Conservation (phyloP, 2,113 vertebrate genomes). For the Actenoides lindsayi region DNA sequence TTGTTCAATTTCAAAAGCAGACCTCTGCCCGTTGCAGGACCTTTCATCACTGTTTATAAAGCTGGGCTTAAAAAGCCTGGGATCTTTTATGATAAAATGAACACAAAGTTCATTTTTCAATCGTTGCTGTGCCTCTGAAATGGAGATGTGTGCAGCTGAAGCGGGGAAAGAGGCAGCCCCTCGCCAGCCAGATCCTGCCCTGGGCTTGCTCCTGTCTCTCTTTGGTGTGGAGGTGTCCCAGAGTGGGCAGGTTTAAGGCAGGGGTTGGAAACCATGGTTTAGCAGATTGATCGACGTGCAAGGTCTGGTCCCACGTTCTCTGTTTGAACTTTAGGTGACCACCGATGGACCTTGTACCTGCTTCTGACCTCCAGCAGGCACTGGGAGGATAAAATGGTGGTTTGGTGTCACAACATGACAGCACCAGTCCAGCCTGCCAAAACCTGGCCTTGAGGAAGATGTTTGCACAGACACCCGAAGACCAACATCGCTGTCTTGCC, state of each 20-base stretch:
- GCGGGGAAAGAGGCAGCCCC: not conserved
- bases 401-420: not conserved
- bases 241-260: not conserved
- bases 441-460: not conserved
- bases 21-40: slow-evolving; percentile 48
- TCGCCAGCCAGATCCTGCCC: not conserved
- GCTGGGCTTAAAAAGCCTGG: not conserved
- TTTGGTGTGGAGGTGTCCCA: not conserved
- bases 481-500: not conserved
- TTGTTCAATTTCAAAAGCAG: slow-evolving; percentile 67
- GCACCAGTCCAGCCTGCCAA: fast-evolving
- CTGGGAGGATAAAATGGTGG: not conserved
- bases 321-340: not conserved
- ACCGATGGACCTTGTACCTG: not conserved
- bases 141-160: not conserved
- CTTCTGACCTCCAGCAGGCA: fast-evolving
- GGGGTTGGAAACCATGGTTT: not conserved
- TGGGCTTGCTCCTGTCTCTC: not conserved
- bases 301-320: not conserved
- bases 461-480: not conserved
- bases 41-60: slow-evolving; percentile 57
- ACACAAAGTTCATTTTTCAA: not conserved
- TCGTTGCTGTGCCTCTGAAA: fast-evolving
- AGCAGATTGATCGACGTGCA: too few species aligned
- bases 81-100: not conserved